These are phyloP conservation scores for Dromaius novaehollandiae DNA, from an alignment of 2,113 vertebrate species.

Conservation along the genomic window DNA sequence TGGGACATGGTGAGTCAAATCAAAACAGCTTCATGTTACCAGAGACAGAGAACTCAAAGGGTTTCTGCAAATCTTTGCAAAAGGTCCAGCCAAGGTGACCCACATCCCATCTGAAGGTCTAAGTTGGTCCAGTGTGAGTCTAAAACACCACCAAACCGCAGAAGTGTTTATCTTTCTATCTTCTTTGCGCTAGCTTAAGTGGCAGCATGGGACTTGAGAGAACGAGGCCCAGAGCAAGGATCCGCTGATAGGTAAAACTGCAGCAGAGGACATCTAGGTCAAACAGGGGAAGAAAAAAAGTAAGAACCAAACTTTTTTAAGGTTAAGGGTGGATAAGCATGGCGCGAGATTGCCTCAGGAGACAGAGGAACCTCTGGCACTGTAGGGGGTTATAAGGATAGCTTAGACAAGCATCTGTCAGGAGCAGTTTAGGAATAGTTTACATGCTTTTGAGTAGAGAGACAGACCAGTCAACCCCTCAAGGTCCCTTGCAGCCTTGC, in stretches of 20 bases:
- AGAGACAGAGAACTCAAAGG: background rate
- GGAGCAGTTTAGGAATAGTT: background rate
- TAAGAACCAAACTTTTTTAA: background rate
- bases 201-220: background rate
- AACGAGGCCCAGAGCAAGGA: background rate
- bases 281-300: background rate
- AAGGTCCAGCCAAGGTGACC: background rate
- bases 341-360: background rate
- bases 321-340: fast-evolving
- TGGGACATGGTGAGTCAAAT: background rate
- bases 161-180: fast-evolving
- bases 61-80: background rate
- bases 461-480: background rate
- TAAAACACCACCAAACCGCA: background rate
- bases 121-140: fast-evolving
- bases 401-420: background rate
- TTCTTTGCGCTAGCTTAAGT: background rate
- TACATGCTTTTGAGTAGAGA: background rate
- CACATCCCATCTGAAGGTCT: fast-evolving
- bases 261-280: background rate
- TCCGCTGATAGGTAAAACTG: background rate
- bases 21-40: fast-evolving
- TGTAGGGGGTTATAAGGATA: background rate
- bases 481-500: background rate
- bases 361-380: background rate